These are phyloP conservation scores for Toxotes chatareus DNA, from an alignment of 2,113 vertebrate genomes.

Conservation along the genomic window DNA sequence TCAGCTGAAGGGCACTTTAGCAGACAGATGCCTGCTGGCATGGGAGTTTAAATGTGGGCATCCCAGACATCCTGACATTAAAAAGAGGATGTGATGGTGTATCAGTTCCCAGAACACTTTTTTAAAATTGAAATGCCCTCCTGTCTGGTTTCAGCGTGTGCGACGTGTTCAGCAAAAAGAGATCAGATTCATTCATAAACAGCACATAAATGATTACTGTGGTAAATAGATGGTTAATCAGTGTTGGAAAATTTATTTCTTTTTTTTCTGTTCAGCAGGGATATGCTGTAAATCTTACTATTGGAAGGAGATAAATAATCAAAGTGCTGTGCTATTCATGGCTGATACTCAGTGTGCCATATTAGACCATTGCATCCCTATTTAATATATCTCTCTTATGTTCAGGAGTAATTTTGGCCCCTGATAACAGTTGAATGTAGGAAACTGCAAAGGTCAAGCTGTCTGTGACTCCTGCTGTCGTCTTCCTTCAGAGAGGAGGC, in stretches of 20 bases:
- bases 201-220: too few relatives aligned
- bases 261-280: too few relatives aligned
- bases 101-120: not conserved
- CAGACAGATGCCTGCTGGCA: not conserved
- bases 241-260: too few relatives aligned
- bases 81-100: not conserved
- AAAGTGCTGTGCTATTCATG: not conserved
- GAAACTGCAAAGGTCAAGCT: not conserved
- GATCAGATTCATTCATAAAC: too few relatives aligned
- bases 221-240: too few relatives aligned
- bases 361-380: not conserved
- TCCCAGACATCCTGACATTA: not conserved
- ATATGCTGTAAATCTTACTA: too few relatives aligned
- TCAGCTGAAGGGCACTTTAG: not conserved
- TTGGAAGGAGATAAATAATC: too few relatives aligned
- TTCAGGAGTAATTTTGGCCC: not conserved
- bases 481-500: conserved; percentile 4
- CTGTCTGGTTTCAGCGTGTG: not conserved
- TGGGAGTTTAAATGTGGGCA: not conserved
- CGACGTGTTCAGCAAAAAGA: too few relatives aligned
- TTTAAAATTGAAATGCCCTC: not conserved
- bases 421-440: not conserved
- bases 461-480: not conserved
- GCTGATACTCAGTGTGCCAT: not conserved
- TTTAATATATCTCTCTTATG: not conserved